Conservation (phyloP, 2,888 invertebrate species). For the Aporophyla nigra region DNA sequence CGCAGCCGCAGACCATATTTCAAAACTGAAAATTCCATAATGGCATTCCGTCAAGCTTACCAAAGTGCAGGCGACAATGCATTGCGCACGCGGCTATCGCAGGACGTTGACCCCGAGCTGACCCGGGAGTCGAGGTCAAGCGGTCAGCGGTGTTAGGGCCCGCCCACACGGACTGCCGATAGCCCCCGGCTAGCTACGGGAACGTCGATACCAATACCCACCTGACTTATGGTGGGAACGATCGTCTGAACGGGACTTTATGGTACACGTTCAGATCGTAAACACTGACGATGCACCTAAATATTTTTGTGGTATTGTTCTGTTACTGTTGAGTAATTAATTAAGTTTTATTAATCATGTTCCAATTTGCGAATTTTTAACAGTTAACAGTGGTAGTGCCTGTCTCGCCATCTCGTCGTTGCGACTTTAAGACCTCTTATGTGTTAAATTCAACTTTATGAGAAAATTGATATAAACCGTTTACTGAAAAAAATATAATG, state of each 20-base stretch:
- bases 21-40: conserved; percentile 72
- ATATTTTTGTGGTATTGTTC: conserved; percentile 45
- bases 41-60: conserved; percentile 74
- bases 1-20: conserved; percentile 50
- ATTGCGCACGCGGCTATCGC: conserved; percentile 69
- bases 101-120: conserved; percentile 85
- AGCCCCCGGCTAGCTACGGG: conserved; percentile 70
- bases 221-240: conserved; percentile 68
- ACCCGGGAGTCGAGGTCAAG: conserved; percentile 86
- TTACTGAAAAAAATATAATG: no score
- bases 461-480: no score
- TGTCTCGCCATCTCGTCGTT: no score
- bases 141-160: conserved; percentile 84
- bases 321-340: conserved; percentile 31
- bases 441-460: no score
- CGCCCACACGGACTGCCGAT: conserved; percentile 76
- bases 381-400: neutral
- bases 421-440: no score
- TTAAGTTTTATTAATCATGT: conserved; percentile 5
- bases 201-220: conserved; percentile 49
- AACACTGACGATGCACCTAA: conserved; percentile 51
- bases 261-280: conserved; percentile 53
- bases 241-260: conserved; percentile 70
- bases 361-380: neutral
- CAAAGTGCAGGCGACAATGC: conserved; percentile 81